Evolutionary conservation across 2,113 vertebrate species (phyloP), one percentile per base, ranked within the genome.

Genomic region (Sturnira hondurensis): DNA sequence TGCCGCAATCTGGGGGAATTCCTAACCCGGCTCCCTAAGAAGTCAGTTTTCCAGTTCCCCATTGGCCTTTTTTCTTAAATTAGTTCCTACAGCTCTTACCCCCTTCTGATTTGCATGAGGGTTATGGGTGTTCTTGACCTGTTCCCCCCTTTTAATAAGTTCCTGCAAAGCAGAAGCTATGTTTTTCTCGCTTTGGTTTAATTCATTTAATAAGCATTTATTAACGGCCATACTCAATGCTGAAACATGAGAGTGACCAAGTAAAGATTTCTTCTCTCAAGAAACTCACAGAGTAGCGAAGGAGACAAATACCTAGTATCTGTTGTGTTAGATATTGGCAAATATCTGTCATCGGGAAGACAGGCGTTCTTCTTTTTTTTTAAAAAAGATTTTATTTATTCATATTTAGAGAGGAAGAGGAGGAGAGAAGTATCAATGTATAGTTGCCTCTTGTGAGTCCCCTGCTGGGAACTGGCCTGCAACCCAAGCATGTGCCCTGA

Each of bases 151-250:
- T 92, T 61, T 12, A 33, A 74, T 22, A 56, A n/a, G 45, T 93
- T 78, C 54, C 80, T 86, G 17, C 14, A 91, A 77, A 82, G 28
- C 17, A 80, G 81, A 89, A 31, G 78, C 14, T 65, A 5, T 50
- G 36, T 50, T 74, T 50, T 61, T 43, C 31, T 58, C 20, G 6
- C 11, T 73, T 63, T 68, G 12, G 22, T 22, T 77, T 82, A 78
- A 80, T 74, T 33, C 76, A 77, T n/a, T 65, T 65, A 70, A 73
- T 41, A 74, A 86, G 13, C 41, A 86, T 38, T 26, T 63, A 70
- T 28, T 54, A 85, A 68, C 11, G 31, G 15, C 9, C 74, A 3
- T 50, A 4, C 61, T 65, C 3, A 16, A 68, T 38, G 73, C 22
- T 47, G 71, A 80, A 92, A 77, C 41, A 41, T 1, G n/a, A 67